A percentile compares a stretch with the other conserved stretches of the same genome.
Conservation (phyloP, 2,888 invertebrate genomes). For the Lycophotia porphyrea region DNA sequence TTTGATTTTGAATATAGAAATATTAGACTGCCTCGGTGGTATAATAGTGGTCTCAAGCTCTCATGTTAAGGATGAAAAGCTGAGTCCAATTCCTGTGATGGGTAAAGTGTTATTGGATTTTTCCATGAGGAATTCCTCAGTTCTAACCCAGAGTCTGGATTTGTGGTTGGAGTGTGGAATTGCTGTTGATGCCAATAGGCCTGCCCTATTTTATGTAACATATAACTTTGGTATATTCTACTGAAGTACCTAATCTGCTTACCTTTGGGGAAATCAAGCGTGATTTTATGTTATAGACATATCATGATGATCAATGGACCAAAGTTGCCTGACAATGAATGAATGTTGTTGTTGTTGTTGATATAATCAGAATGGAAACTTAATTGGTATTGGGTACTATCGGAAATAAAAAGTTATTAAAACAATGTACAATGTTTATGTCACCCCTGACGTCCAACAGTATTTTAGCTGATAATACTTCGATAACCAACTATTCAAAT, state of each 20-base stretch:
- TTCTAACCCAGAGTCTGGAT: not conserved
- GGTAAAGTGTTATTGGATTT: not conserved
- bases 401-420: not conserved
- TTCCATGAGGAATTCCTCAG: not conserved
- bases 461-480: not conserved
- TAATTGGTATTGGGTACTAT: not conserved
- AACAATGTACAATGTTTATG: not conserved
- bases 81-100: not conserved
- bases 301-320: too few relatives aligned
- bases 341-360: too few relatives aligned
- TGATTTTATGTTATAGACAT: not conserved
- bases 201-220: not conserved
- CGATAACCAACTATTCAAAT: constrained; percentile 12
- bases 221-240: not conserved
- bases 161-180: not conserved
- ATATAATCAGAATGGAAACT: not conserved
- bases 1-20: not conserved
- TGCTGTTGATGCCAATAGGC: not conserved
- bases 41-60: not conserved
- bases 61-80: not conserved
- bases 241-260: not conserved
- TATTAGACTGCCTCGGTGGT: not conserved
- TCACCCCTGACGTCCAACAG: not conserved
- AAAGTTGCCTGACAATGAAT: too few relatives aligned
- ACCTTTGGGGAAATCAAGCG: not conserved